phyloP scores from a whole-genome alignment of 2,888 invertebrate genomes.

The Tribolium freemani region DNA sequence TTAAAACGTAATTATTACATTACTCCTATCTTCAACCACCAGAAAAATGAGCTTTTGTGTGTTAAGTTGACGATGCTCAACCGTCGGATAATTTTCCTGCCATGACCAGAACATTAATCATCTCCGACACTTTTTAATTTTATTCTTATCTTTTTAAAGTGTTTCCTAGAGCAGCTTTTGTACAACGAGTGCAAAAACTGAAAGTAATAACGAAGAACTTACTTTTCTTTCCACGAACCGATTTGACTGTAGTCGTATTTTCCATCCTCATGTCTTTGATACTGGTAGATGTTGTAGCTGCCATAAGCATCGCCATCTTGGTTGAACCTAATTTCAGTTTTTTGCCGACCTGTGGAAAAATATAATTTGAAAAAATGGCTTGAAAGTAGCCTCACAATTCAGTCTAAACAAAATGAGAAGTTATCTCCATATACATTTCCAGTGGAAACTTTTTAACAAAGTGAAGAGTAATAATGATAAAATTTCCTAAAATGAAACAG shows the following conservation, averaged over 20 bases:
- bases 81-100: background rate
- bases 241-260: conserved; percentile 73
- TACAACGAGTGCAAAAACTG: background rate
- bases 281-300: conserved; percentile 80
- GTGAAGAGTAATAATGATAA: conserved; percentile 4
- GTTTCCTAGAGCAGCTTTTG: background rate
- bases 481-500: background rate
- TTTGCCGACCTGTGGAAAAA: conserved; percentile 60
- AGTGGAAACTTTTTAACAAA: background rate
- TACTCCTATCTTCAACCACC: background rate
- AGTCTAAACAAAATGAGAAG: background rate
- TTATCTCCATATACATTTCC: background rate
- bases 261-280: conserved; percentile 70
- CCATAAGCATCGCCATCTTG: conserved; percentile 78
- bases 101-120: background rate
- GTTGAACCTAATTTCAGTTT: conserved; percentile 71
- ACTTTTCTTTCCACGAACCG: conserved; percentile 74
- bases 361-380: conserved; percentile 3
- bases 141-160: background rate
- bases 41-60: background rate
- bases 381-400: background rate
- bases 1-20: background rate
- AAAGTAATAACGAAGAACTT: conserved; percentile 56
- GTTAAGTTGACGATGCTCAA: background rate
- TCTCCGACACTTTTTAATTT: background rate